phyloP scores from a whole-genome alignment of 2,888 invertebrate genomes.

The Anticlea derivata region DNA sequence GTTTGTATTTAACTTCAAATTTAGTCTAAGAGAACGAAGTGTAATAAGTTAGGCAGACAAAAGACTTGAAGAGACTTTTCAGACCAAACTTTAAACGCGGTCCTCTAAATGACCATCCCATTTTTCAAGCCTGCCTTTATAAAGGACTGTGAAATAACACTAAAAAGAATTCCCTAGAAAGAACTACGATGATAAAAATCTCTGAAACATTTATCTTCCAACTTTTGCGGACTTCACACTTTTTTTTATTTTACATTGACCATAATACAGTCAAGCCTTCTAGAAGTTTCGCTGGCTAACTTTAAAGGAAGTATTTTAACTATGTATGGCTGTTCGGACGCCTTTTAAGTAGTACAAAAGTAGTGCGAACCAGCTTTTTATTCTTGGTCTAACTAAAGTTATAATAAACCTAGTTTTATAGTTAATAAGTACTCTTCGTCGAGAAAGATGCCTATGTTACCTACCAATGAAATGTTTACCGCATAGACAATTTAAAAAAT shows the following conservation, averaged over 20 bases:
- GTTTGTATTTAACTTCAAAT: slow-evolving; percentile 7
- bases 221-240: slow-evolving; percentile 55
- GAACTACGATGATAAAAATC: slow-evolving; percentile 52
- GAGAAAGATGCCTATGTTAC: background rate
- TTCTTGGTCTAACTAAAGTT: slow-evolving; percentile 23
- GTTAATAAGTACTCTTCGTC: background rate
- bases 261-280: slow-evolving; percentile 59
- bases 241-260: slow-evolving; percentile 58
- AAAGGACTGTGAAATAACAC: slow-evolving; percentile 47
- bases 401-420: slow-evolving; percentile 27
- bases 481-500: too few species aligned
- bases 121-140: slow-evolving; percentile 43
- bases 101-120: slow-evolving; percentile 40
- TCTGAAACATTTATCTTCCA: slow-evolving; percentile 64
- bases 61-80: slow-evolving; percentile 23
- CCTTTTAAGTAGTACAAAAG: slow-evolving; percentile 33
- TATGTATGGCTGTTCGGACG: slow-evolving; percentile 28
- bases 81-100: slow-evolving; percentile 23
- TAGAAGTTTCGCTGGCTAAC: slow-evolving; percentile 51
- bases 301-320: slow-evolving; percentile 59
- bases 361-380: slow-evolving; percentile 27
- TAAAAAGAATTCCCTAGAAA: slow-evolving; percentile 41
- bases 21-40: background rate
- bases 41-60: slow-evolving; percentile 18
- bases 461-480: too few species aligned